Conservation (phyloP, 2,113 vertebrate species). For the Taxidea taxus region DNA sequence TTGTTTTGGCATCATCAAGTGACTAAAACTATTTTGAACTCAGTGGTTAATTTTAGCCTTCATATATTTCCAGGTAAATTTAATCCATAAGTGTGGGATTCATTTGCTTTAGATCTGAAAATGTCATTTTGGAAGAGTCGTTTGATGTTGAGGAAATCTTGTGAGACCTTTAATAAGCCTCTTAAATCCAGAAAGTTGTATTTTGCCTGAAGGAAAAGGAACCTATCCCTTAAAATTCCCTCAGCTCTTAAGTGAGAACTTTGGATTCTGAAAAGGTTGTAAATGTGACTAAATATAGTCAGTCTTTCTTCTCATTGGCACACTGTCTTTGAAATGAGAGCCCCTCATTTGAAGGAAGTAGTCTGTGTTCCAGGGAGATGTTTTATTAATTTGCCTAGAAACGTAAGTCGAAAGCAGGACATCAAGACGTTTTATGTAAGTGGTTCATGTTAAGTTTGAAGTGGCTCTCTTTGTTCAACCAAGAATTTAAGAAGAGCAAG, state of each 20-base stretch:
- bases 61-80: constrained; percentile 60
- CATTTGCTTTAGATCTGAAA: constrained; percentile 71
- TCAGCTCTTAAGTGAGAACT: constrained; percentile 37
- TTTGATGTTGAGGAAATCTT: constrained; percentile 75
- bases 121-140: constrained; percentile 65
- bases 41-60: constrained; percentile 58
- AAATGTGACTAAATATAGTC: constrained; percentile 11
- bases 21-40: constrained; percentile 43
- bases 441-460: not conserved
- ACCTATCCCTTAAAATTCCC: constrained; percentile 29
- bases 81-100: constrained; percentile 57
- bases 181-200: constrained; percentile 61
- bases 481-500: not conserved
- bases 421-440: not conserved
- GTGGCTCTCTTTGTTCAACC: not conserved
- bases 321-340: constrained; percentile 28
- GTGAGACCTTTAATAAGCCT: constrained; percentile 73
- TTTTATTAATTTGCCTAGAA: not conserved
- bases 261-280: constrained; percentile 31
- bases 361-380: not conserved
- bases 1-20: constrained; percentile 26
- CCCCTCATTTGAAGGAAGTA: constrained; percentile 10
- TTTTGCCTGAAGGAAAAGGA: constrained; percentile 58
- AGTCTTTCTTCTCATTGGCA: not conserved
- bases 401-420: not conserved